Base-by-base conservation (phyloP, 2,888 invertebrate genomes). In the Spatulosminthurus flaviceps region DNA sequence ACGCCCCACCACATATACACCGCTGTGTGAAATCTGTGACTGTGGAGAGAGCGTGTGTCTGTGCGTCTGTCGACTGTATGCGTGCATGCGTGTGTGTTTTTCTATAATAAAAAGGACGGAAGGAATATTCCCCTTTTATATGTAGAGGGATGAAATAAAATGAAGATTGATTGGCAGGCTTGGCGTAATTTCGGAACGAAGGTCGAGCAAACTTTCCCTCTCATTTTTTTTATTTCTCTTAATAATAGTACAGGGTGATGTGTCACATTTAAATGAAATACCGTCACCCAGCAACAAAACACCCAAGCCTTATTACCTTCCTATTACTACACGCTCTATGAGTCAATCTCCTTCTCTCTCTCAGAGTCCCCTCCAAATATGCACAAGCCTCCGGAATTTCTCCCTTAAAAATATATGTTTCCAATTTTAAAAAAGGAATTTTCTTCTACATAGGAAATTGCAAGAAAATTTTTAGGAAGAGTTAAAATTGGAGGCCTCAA, bases 111-210 rank as follows among this genome's bases (percentile, higher is more conserved):
- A 24, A 75, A 21, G 42, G 42, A 75, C 41, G 67, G 24, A 75
- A 74, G 61, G 61, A 75, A 76, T 28, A 76, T 76, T 60, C 60
- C 72, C 26, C 67, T 67, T 76, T 76, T 76, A 76, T 42, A 43
- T 43, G 42, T 41, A 41, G 9, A 67, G 66, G 76, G 76, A 76
- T 67, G 76, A 67, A 67, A 67, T 67, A 76, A 76, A 76, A 76
- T 76, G 76, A 76, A 76, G 76, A 76, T 76, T 76, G 76, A 76
- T 76, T 76, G 76, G 76, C 76, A 76, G 76, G 28, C 67, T 64
- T 29, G 41, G n/a, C 42, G 76, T 76, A 66, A 76, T 76, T 76
- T 67, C 41, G 28, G 67, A 11, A 51, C 51, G 22, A 26, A 24
- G 72, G 72, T 19, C 72, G 72, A 2, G 24, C 1, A 64, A 24